A percentile compares a stretch with the other conserved stretches of the same genome.
phyloP scores from a whole-genome alignment of 2,888 invertebrate genomes.

The Apodemia duryi region DNA sequence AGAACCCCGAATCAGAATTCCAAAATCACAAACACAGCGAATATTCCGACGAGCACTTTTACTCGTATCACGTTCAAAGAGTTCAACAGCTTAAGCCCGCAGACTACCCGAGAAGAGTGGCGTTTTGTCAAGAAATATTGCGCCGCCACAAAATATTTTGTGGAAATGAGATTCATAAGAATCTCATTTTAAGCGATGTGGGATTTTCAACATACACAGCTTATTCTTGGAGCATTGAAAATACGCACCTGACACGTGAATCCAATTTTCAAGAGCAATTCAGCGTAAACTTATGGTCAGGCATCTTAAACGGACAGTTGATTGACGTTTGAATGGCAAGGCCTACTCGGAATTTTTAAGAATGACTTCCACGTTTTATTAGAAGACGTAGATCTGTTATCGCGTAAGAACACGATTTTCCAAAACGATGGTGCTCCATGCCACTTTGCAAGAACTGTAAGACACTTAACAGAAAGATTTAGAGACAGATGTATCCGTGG shows the following conservation, averaged over 20 bases:
- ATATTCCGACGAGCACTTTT: slow-evolving; percentile 1
- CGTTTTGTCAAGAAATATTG: background rate
- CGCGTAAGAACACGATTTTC: background rate
- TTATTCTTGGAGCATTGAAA: slow-evolving; percentile 13
- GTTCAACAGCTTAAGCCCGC: slow-evolving; percentile 11
- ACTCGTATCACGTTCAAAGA: slow-evolving; percentile 2
- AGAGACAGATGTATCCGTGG: background rate
- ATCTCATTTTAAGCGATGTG: slow-evolving; percentile 3
- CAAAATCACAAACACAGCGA: slow-evolving; percentile 6
- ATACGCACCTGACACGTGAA: slow-evolving; percentile 12
- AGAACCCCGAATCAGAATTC: background rate
- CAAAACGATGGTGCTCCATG: background rate
- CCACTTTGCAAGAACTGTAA: background rate
- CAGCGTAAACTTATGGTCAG: background rate
- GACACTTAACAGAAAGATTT: background rate
- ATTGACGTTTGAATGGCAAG: background rate
- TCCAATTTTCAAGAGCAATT: background rate
- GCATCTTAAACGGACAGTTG: too few species aligned
- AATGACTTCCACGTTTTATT: background rate
- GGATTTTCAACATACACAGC: slow-evolving; percentile 3
- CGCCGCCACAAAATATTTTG: slow-evolving; percentile 7
- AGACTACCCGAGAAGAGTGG: slow-evolving; percentile 11
- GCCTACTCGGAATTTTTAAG: background rate
- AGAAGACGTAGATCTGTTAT: background rate
- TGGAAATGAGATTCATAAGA: background rate